phyloP scores from a whole-genome alignment of 2,888 invertebrate genomes.

The Esperia sulphurella region DNA sequence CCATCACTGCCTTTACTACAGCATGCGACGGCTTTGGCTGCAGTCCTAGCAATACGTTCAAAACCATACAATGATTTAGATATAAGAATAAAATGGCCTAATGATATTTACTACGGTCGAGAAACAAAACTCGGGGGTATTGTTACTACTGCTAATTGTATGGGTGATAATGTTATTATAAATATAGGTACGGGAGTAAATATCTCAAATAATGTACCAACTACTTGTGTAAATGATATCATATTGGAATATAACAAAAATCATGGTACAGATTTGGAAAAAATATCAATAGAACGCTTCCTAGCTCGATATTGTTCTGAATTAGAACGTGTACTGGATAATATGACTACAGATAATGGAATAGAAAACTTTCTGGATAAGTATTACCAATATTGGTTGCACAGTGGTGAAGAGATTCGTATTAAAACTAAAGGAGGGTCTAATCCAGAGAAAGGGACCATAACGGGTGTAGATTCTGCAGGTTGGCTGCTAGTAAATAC shows the following conservation, averaged over 20 bases:
- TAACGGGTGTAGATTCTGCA: slow-evolving; percentile 7
- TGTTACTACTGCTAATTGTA: slow-evolving; percentile 6
- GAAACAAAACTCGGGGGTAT: slow-evolving; percentile 7
- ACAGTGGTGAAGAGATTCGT: slow-evolving; percentile 3
- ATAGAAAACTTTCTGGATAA: slow-evolving; percentile 2
- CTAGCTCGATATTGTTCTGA: slow-evolving; percentile 8
- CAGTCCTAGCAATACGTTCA: slow-evolving; percentile 3
- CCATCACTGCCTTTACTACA: slow-evolving; percentile 7
- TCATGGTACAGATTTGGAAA: not conserved
- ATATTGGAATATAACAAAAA: slow-evolving; percentile 6
- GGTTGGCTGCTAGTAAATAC: slow-evolving; percentile 9
- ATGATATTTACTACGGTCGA: slow-evolving; percentile 10
- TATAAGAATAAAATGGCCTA: slow-evolving; percentile 12
- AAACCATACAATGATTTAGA: slow-evolving; percentile 5
- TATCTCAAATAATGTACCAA: slow-evolving; percentile 10
- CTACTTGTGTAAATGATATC: slow-evolving; percentile 7
- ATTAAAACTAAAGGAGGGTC: not conserved
- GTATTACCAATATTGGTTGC: slow-evolving; percentile 9
- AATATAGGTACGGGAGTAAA: slow-evolving; percentile 11
- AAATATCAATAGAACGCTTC: slow-evolving; percentile 8
- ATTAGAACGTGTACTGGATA: slow-evolving; percentile 3
- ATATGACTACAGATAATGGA: not conserved
- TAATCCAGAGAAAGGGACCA: not conserved
- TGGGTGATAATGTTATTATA: slow-evolving; percentile 5
- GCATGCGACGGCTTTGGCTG: slow-evolving; percentile 8